Evolutionary conservation across 2,888 invertebrate genomes (phyloP).

Genomic region (Teleiodes luculella): DNA sequence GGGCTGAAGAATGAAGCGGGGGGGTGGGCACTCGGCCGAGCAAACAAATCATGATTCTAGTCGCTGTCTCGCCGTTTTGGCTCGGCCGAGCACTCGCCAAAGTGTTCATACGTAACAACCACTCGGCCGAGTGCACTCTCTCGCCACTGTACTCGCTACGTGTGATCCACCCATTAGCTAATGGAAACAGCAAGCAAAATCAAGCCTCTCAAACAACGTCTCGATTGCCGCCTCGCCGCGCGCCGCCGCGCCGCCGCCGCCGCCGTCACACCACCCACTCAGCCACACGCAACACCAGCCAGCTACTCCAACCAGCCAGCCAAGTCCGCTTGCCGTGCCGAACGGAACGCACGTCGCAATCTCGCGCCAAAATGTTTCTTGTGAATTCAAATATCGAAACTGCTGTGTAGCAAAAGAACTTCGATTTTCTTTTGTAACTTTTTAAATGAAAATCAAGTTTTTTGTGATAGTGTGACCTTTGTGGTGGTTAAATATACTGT

Average conservation of each 20-base stretch:
- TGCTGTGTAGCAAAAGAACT: constrained; percentile 29
- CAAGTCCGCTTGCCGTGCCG: constrained; percentile 47
- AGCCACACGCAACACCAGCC: too few species aligned
- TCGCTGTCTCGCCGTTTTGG: too few species aligned
- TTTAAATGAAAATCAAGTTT: constrained; percentile 48
- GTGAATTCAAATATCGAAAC: constrained; percentile 34
- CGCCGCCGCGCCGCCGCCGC: constrained; percentile 10
- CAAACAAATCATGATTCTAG: too few species aligned
- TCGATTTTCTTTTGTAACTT: constrained; percentile 44
- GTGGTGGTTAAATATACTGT: constrained; percentile 40
- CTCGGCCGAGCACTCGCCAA: too few species aligned
- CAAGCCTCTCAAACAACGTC: constrained; percentile 17
- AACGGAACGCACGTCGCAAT: constrained; percentile 37
- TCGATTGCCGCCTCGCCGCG: neutral
- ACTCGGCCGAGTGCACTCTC: constrained; percentile 1
- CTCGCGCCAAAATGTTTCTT: constrained; percentile 49
- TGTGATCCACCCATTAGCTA: constrained; percentile 1
- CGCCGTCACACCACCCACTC: neutral
- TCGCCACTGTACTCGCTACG: constrained; percentile 33
- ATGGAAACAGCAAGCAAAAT: constrained; percentile 20
- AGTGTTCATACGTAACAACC: neutral
- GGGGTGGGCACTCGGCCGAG: too few species aligned
- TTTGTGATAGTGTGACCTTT: constrained; percentile 46
- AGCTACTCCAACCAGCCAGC: neutral
- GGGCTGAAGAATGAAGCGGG: too few species aligned